phyloP scores from a whole-genome alignment of 2,888 invertebrate species.

The Phoenoteleia sp. region DNA sequence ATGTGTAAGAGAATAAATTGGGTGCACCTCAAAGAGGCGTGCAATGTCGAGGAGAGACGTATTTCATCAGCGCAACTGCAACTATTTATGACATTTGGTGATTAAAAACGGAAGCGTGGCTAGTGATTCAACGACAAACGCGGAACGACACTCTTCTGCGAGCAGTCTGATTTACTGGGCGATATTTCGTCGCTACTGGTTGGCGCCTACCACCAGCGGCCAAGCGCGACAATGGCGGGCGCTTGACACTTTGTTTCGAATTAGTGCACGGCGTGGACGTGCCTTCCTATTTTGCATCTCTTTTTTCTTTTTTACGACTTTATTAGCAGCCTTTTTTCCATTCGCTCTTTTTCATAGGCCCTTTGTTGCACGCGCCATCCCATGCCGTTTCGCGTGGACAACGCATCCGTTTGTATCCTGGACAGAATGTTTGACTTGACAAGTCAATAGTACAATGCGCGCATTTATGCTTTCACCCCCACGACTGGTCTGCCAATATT shows the following conservation, averaged over 20 bases:
- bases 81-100: slow-evolving; percentile 76
- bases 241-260: slow-evolving; percentile 86
- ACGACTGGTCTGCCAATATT: slow-evolving; percentile 44
- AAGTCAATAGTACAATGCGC: slow-evolving; percentile 66
- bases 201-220: slow-evolving; percentile 81
- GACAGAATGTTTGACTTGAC: slow-evolving; percentile 74
- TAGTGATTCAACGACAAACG: slow-evolving; percentile 78
- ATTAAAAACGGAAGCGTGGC: slow-evolving; percentile 83
- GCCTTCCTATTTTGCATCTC: slow-evolving; percentile 80
- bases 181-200: slow-evolving; percentile 85
- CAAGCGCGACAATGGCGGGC: slow-evolving; percentile 84
- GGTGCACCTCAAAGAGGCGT: slow-evolving; percentile 5
- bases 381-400: slow-evolving; percentile 69
- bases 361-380: slow-evolving; percentile 78
- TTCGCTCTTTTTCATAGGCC: slow-evolving; percentile 77
- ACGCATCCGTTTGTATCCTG: slow-evolving; percentile 78
- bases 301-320: slow-evolving; percentile 66
- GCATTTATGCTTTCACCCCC: slow-evolving; percentile 30
- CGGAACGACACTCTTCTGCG: slow-evolving; percentile 78
- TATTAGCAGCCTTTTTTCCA: slow-evolving; percentile 75
- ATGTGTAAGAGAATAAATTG: slow-evolving; percentile 38
- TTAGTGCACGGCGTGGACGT: slow-evolving; percentile 81
- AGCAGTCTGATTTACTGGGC: slow-evolving; percentile 84
- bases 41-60: slow-evolving; percentile 48
- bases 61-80: slow-evolving; percentile 59